These are phyloP conservation scores for Loris lydekkerianus DNA, from an alignment of 2,797 vertebrate genomes.

Conservation along the genomic window DNA sequence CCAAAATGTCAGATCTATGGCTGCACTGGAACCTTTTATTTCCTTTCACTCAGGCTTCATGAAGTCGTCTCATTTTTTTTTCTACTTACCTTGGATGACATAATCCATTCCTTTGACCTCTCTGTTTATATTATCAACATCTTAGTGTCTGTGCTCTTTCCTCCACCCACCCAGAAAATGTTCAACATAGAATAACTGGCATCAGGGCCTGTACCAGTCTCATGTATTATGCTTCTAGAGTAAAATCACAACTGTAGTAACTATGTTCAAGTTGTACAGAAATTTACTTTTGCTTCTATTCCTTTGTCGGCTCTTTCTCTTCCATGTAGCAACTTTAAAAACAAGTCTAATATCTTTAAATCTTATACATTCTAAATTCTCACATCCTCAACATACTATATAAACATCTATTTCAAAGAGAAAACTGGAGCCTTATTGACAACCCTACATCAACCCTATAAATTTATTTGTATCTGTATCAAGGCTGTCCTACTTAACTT, in stretches of 20 bases:
- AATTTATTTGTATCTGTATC: not conserved
- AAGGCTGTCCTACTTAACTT: not conserved
- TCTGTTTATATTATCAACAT: not conserved
- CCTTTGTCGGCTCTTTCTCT: not conserved
- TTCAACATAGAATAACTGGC: not conserved
- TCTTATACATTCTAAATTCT: not conserved
- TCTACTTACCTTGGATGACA: not conserved
- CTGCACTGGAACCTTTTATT: not conserved
- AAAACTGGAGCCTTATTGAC: not conserved
- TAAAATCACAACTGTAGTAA: not conserved
- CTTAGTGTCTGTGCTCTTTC: not conserved
- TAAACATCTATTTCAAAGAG: not conserved
- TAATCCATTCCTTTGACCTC: not conserved
- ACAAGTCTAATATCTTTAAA: not conserved
- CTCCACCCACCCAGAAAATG: not conserved
- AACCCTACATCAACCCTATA: not conserved
- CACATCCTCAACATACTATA: not conserved
- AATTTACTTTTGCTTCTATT: not conserved
- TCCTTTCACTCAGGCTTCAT: not conserved
- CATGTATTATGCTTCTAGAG: not conserved
- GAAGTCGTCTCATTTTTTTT: not conserved
- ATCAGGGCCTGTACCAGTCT: not conserved
- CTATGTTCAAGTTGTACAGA: not conserved
- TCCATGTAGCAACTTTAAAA: conserved; percentile 26
- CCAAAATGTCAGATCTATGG: not conserved